phyloP scores from a whole-genome alignment of 2,797 vertebrate genomes.

The Lophius americanus region DNA sequence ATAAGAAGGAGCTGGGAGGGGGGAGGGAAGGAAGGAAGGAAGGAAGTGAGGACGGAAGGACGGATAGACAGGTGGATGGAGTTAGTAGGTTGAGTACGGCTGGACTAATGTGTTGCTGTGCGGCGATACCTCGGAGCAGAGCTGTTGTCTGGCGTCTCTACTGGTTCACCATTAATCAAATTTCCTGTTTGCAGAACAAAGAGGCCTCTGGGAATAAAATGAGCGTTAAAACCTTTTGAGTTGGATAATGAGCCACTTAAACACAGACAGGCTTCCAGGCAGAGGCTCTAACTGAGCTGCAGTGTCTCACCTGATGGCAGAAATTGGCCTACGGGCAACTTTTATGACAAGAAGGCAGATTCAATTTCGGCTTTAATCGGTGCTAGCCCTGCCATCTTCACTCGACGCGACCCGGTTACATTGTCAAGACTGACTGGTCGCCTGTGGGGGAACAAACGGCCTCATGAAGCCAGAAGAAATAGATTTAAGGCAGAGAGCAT shows the following conservation, averaged over 20 bases:
- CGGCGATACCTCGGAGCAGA: constrained; percentile 29
- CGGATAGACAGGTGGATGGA: constrained; percentile 15
- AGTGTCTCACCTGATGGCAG: constrained; percentile 13
- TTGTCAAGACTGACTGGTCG: constrained; percentile 3
- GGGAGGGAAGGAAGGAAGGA: constrained; percentile 1
- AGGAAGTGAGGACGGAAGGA: neutral
- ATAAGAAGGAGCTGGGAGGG: constrained; percentile 75
- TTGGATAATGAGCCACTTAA: constrained; percentile 10
- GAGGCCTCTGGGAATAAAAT: neutral
- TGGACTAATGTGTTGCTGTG: constrained; percentile 18
- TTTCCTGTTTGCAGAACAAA: constrained; percentile 13
- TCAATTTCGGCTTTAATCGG: constrained; percentile 3
- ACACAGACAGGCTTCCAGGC: constrained; percentile 4
- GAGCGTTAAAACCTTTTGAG: constrained; percentile 3
- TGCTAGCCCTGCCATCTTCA: neutral
- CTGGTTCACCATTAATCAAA: constrained; percentile 25
- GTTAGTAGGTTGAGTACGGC: constrained; percentile 11
- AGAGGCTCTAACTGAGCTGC: neutral
- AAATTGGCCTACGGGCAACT: neutral
- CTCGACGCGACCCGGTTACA: constrained; percentile 20
- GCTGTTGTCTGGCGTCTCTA: constrained; percentile 68
- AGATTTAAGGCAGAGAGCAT: constrained; percentile 26
- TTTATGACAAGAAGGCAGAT: constrained; percentile 24
- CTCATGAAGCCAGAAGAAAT: constrained; percentile 13
- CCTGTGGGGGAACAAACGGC: neutral